Evolutionary conservation across 2,113 vertebrate species (phyloP), one percentile per base, ranked within the genome.

Genomic region (Aegotheles bennettii): DNA sequence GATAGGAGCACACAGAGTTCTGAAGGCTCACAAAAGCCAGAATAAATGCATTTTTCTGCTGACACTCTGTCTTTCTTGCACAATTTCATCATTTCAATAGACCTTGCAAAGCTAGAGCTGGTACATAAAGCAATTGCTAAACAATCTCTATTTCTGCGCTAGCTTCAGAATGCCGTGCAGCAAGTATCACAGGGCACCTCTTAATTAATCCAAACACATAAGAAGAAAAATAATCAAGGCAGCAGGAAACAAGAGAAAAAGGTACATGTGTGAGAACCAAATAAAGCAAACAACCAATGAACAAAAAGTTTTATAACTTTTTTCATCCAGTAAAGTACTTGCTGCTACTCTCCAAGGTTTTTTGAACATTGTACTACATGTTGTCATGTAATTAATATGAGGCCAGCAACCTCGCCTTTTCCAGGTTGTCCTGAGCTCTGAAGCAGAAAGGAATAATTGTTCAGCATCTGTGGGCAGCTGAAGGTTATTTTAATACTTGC

Each of bases 401-500:
- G 74, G 54, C 59, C 47, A 92, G 69, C 40, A 77, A 86, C 35
- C 38, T 91, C 2, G 1, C 53, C 36, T 95, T 80, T 93, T 87
- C 45, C 57, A 63, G 61, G 12, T 10, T 94, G 54, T 91, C 78
- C 54, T 24, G 43, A 91, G 56, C 81, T 85, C 81, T 89, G 81
- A 87, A 93, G 94, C 54, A 94, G 68, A 91, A 93, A 83, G 65
- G 12, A 94, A 35, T 64, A 94, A 89, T 65, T 85, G 67, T 73
- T 86, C 11, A 6, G 51, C 75, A 18, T 38, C 93, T 88, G 31
- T 78, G 36, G 38, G 79, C 40, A 94, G 90, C 75, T 54, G 88
- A 95, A 95, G 73, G 83, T 89, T 95, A 89, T 92, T 96, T 95
- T 93, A 84, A 94, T 80, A 87, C 47, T 86, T 50, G 45, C 3